phyloP scores from a whole-genome alignment of 2,888 invertebrate genomes.

The Rhynchonema sp. region DNA sequence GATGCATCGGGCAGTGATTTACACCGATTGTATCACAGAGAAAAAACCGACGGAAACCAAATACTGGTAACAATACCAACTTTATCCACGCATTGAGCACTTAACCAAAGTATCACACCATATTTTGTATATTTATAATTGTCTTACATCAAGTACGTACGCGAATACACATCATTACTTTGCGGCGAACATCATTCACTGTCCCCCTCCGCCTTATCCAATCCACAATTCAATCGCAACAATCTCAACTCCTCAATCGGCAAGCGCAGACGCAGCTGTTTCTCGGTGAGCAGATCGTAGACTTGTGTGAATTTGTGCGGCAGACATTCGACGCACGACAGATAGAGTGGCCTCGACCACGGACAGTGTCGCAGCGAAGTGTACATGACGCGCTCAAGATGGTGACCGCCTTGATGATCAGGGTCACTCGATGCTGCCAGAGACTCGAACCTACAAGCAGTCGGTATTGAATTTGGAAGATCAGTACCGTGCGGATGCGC shows the following conservation, averaged over 20 bases:
- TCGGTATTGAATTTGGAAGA: no score
- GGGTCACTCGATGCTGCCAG: background rate
- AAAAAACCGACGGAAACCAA: no score
- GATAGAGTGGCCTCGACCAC: slow-evolving; percentile 32
- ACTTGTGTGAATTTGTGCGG: slow-evolving; percentile 26
- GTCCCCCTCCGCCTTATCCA: background rate
- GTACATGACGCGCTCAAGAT: slow-evolving; percentile 24
- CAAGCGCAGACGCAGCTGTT: slow-evolving; percentile 30
- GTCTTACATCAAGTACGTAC: background rate
- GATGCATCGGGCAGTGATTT: no score
- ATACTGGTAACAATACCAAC: no score
- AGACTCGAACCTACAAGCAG: background rate
- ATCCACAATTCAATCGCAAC: slow-evolving; percentile 12
- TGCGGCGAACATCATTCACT: no score
- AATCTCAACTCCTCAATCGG: slow-evolving; percentile 34
- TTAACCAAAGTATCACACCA: no score
- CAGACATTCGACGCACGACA: slow-evolving; percentile 28
- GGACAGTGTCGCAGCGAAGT: slow-evolving; percentile 32
- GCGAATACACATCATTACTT: background rate
- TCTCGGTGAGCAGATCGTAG: slow-evolving; percentile 33
- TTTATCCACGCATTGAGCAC: no score
- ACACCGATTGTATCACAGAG: no score
- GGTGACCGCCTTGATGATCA: no score
- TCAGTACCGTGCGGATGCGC: no score
- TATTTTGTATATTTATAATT: no score